These are phyloP conservation scores for Pitta sordida DNA, from an alignment of 2,113 vertebrate genomes.

Conservation along the genomic window DNA sequence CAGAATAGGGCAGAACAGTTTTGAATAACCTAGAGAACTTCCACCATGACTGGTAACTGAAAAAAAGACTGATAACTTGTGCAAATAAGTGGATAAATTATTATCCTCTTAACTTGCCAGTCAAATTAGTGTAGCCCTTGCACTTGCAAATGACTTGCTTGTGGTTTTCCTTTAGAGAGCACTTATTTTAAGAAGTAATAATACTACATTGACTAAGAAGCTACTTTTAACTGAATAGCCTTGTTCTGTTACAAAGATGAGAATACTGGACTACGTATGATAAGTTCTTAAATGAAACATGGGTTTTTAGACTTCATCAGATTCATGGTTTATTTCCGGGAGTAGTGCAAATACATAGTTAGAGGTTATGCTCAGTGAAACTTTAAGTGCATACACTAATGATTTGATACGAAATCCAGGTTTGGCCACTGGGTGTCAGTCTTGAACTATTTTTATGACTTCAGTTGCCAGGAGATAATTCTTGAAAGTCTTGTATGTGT, in stretches of 20 bases:
- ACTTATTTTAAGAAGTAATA: background rate
- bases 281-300: background rate
- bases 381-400: background rate
- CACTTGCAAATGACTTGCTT: background rate
- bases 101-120: background rate
- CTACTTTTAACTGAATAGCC: background rate
- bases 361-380: background rate
- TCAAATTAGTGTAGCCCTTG: background rate
- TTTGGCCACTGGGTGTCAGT: conserved; percentile 72
- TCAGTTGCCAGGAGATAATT: background rate
- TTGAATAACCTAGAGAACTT: background rate
- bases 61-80: background rate
- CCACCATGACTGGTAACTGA: background rate
- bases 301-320: background rate
- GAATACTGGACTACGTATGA: background rate
- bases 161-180: background rate
- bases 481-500: background rate
- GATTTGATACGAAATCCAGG: background rate
- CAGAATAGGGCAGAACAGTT: background rate
- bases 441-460: background rate
- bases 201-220: background rate
- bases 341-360: background rate
- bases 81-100: background rate
- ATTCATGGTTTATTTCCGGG: background rate
- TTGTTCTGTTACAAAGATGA: background rate